A percentile compares a stretch with the other conserved stretches of the same genome.
Conservation (phyloP, 1,140 invertebrate species). For the Drosophila sp. region DNA sequence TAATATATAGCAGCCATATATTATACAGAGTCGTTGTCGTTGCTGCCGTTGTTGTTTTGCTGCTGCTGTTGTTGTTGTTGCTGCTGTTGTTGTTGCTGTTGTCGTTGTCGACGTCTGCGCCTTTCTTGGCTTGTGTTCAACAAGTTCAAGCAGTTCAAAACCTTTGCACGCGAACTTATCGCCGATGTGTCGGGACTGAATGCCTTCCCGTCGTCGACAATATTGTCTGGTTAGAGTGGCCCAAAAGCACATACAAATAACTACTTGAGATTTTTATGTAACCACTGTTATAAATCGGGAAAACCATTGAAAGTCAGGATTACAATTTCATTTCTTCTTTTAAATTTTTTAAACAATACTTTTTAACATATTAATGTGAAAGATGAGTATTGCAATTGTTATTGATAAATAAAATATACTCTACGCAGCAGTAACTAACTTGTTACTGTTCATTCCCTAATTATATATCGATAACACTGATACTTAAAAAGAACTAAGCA, state of each 20-base stretch:
- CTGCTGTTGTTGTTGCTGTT: background rate
- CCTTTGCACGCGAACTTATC: conserved; percentile 80
- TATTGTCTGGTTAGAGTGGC: conserved; percentile 61
- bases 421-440: too few relatives aligned
- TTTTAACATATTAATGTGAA: too few relatives aligned
- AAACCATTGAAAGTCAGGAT: too few relatives aligned
- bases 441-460: too few relatives aligned
- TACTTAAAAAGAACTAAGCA: too few relatives aligned
- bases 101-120: conserved; percentile 15
- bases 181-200: conserved; percentile 24
- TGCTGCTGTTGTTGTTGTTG: conserved; percentile 2
- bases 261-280: background rate
- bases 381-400: too few relatives aligned
- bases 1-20: conserved; percentile 28
- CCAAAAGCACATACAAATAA: conserved; percentile 28
- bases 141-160: conserved; percentile 77
- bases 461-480: too few relatives aligned
- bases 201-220: conserved; percentile 3
- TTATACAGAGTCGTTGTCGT: conserved; percentile 29
- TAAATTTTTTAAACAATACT: too few relatives aligned
- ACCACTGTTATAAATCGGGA: too few relatives aligned
- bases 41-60: background rate
- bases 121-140: conserved; percentile 50
- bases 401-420: too few relatives aligned
- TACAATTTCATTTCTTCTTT: too few relatives aligned